Evolutionary conservation across 2,888 invertebrate species (phyloP).

Genomic region (Cerastis rubricosa): DNA sequence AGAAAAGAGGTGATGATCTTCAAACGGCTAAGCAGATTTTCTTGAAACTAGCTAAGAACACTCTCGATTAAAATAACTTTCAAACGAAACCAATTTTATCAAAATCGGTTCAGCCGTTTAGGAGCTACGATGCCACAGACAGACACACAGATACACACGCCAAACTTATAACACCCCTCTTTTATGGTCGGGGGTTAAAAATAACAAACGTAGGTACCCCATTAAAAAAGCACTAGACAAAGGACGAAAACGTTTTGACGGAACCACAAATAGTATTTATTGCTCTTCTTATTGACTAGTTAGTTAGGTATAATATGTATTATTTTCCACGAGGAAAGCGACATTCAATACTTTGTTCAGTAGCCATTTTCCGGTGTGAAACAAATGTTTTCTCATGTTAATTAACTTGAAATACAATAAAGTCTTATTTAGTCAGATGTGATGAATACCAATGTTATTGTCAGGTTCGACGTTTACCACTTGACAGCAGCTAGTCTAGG

Average conservation of each 20-base stretch:
- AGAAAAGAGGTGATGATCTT: no score
- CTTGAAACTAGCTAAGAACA: no score
- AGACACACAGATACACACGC: no score
- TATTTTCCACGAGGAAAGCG: neutral
- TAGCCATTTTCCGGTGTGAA: neutral
- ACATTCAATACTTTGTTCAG: neutral
- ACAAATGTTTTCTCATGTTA: neutral
- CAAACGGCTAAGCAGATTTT: no score
- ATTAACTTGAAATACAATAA: neutral
- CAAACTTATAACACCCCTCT: no score
- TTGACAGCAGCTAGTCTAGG: neutral
- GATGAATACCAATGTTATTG: neutral
- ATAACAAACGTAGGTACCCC: no score
- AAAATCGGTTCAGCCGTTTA: no score
- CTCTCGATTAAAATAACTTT: no score
- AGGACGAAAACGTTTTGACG: neutral
- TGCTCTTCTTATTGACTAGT: no score
- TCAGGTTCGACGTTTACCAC: neutral
- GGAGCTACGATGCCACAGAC: no score
- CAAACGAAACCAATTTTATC: no score
- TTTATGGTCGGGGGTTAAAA: no score
- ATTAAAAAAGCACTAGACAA: neutral
- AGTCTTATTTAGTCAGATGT: constrained; percentile 17
- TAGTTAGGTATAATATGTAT: neutral
- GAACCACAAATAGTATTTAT: neutral